phyloP scores from a whole-genome alignment of 2,113 vertebrate genomes.

The Corydoras sp. region DNA sequence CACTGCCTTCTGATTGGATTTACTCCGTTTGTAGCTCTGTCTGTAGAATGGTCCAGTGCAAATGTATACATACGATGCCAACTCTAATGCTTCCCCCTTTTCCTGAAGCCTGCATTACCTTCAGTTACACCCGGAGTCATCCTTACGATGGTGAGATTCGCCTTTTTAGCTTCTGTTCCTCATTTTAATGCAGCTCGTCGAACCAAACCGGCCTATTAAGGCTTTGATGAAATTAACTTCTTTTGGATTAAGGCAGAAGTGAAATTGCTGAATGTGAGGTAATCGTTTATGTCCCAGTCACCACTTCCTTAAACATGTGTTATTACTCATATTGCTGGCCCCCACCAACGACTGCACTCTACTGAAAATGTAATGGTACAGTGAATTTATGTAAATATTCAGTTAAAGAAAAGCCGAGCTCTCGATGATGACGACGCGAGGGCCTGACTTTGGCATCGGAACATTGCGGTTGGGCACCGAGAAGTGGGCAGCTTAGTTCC shows the following conservation, averaged over 20 bases:
- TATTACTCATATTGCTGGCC: slow-evolving; percentile 40
- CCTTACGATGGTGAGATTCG: slow-evolving; percentile 22
- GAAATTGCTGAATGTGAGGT: slow-evolving; percentile 66
- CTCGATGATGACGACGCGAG: slow-evolving; percentile 8
- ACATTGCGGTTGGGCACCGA: not conserved
- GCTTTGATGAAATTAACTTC: slow-evolving; percentile 53
- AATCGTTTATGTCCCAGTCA: slow-evolving; percentile 66
- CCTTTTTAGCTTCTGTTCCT: slow-evolving; percentile 29
- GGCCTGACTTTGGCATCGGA: not conserved
- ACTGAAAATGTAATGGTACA: slow-evolving; percentile 25
- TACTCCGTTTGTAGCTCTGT: not conserved
- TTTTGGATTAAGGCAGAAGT: slow-evolving; percentile 64
- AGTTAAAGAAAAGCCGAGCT: slow-evolving; percentile 14
- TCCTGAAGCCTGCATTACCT: not conserved
- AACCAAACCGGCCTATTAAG: slow-evolving; percentile 33
- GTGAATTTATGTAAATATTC: slow-evolving; percentile 35
- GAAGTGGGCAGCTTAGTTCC: not conserved
- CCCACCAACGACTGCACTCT: slow-evolving; percentile 31
- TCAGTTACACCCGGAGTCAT: slow-evolving; percentile 4
- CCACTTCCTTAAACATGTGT: slow-evolving; percentile 61
- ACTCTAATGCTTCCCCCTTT: slow-evolving; percentile 17
- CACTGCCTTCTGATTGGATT: not conserved
- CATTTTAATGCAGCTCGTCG: slow-evolving; percentile 11
- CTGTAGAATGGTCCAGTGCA: not conserved
- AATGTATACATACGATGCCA: slow-evolving; percentile 2